These are phyloP conservation scores for Eulacestoma nigropectus DNA, from an alignment of 2,113 vertebrate genomes.

Conservation along the genomic window DNA sequence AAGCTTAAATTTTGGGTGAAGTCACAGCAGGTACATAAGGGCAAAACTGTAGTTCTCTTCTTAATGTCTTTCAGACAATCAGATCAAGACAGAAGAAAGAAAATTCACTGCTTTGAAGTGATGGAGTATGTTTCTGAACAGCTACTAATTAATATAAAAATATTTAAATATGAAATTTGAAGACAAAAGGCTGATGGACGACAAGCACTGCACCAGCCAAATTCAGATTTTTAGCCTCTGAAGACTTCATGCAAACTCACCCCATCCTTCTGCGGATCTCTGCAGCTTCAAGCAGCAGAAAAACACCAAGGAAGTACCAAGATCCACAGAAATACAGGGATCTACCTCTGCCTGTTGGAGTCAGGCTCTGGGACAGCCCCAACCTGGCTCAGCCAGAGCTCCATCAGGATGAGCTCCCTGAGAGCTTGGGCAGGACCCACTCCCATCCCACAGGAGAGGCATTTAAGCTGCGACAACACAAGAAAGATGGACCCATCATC, in stretches of 20 bases:
- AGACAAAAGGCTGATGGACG: background rate
- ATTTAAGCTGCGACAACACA: background rate
- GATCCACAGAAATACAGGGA: rapidly evolving
- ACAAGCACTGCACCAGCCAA: background rate
- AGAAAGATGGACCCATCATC: rapidly evolving
- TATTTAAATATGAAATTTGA: background rate
- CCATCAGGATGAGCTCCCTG: rapidly evolving
- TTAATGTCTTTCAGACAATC: background rate
- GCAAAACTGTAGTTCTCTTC: background rate
- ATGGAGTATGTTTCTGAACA: background rate
- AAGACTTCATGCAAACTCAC: background rate
- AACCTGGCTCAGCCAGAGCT: background rate
- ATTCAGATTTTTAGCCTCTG: background rate
- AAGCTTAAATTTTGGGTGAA: background rate
- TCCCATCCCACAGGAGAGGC: background rate
- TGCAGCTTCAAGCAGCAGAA: background rate
- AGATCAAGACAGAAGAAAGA: background rate
- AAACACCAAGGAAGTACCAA: background rate
- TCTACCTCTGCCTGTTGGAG: background rate
- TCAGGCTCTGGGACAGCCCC: background rate
- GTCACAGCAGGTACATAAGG: background rate
- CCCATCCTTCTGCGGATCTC: background rate
- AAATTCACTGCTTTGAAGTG: background rate
- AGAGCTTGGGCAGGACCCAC: background rate
- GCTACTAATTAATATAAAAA: background rate